Base-by-base conservation (phyloP, 2,797 vertebrate genomes). In the Sphenodon punctatus region DNA sequence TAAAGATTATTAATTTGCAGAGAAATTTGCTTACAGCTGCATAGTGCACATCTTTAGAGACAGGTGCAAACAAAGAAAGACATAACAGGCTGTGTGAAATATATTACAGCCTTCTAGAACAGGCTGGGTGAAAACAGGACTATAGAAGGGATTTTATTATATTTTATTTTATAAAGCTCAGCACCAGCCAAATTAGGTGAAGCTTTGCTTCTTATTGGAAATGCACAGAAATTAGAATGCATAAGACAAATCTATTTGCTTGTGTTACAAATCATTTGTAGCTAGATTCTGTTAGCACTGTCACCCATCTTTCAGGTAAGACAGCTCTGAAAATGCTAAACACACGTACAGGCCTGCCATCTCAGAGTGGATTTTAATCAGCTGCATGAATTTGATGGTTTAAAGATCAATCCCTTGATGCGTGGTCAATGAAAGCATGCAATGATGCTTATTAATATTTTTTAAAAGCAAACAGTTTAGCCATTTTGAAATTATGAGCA, bases 221-320 rank as follows among this genome's bases (percentile, higher is more conserved):
- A 67, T 27, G 45, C 41, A 63, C n/a, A 25, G 56, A 56, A 64
- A 73, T 73, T 61, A 66, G 45, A n/a, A 30, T 34, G 48, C 58
- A 30, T 36, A 80, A 76, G 74, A 86, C 60, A 88, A 74, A 86
- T 92, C 85, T 92, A 30, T 91, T 92, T 86, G 80, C 48, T 68
- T 67, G 7, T 1, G 74, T 84, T 88, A 88, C 65, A 75, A 85
- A 88, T 64, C 75, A 58, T 79, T 78, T 34, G 39, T 43, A 3
- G 19, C 43, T 51, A 30, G 68, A n/a, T 73, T 59, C 73, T 81
- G 11, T 46, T 56, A 4, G 2, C 27, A 65, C 45, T 69, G 81
- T 84, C 53, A 69, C n/a, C 49, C 1, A 51, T 72, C 75, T 88
- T 80, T 81, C 12, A 53, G 63, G 73, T 75, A 63, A 45, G 80